phyloP scores from a whole-genome alignment of 2,888 invertebrate genomes.

The Oasisia sp. region DNA sequence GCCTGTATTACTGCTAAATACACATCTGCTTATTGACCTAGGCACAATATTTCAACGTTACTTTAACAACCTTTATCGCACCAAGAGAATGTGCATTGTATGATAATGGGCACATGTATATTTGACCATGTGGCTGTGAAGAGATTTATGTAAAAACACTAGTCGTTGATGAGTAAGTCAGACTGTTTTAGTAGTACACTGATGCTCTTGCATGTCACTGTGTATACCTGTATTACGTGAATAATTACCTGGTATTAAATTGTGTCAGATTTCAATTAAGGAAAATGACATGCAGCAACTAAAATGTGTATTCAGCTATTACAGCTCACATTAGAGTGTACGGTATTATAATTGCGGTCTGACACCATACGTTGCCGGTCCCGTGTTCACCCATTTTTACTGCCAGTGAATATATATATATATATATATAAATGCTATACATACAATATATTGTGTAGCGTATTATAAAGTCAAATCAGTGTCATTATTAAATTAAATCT shows the following conservation, averaged over 20 bases:
- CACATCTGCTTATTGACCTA: too few species aligned
- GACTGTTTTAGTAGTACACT: neutral
- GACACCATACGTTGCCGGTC: neutral
- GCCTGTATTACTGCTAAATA: too few species aligned
- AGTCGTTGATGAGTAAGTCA: neutral
- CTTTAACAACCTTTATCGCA: neutral
- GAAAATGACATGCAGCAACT: neutral
- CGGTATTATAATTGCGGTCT: neutral
- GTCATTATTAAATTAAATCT: too few species aligned
- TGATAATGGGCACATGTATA: neutral
- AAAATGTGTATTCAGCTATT: neutral
- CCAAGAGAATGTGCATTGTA: neutral
- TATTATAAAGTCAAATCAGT: too few species aligned
- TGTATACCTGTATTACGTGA: neutral
- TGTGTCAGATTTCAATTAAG: neutral
- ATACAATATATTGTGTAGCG: too few species aligned
- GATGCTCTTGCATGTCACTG: neutral
- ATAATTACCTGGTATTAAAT: neutral
- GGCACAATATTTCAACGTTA: too few species aligned
- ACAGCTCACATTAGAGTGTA: neutral
- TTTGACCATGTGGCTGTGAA: neutral
- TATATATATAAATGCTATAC: too few species aligned
- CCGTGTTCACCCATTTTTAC: neutral
- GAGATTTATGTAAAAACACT: neutral
- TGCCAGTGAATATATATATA: neutral